phyloP scores from a whole-genome alignment of 2,113 vertebrate species.

The Collichthys lucidus region DNA sequence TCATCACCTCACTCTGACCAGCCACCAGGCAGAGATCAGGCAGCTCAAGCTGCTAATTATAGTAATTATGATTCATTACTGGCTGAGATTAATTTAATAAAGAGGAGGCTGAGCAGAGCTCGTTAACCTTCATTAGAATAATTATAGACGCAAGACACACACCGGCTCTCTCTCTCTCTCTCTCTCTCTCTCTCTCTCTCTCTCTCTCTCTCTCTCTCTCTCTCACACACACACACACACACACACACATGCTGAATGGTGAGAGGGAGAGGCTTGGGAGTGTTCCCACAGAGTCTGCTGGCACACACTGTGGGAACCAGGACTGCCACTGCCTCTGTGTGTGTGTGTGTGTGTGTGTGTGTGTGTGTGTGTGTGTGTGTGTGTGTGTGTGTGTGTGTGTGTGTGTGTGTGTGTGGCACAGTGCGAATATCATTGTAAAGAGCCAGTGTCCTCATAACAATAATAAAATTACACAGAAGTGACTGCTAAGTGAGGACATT shows the following conservation, averaged over 20 bases:
- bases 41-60: slow-evolving; percentile 91
- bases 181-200: slow-evolving; percentile 59
- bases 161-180: slow-evolving; percentile 66
- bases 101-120: slow-evolving; percentile 88
- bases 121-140: slow-evolving; percentile 97
- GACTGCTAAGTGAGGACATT: slow-evolving; percentile 6
- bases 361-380: not conserved
- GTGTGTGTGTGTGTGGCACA: not conserved
- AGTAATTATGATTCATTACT: slow-evolving; percentile 94
- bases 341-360: slow-evolving; percentile 19
- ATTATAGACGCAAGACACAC: slow-evolving; percentile 85
- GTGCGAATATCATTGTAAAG: not conserved
- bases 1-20: slow-evolving; percentile 54
- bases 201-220: too few relatives aligned
- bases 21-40: slow-evolving; percentile 54
- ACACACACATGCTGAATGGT: not conserved
- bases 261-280: slow-evolving; percentile 20
- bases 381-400: too few relatives aligned
- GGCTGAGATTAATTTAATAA: slow-evolving; percentile 96
- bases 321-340: slow-evolving; percentile 4
- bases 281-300: slow-evolving; percentile 26
- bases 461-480: slow-evolving; percentile 13
- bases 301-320: slow-evolving; percentile 13
- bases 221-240: not conserved
- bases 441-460: slow-evolving; percentile 1